Base-by-base conservation (phyloP, 2,888 invertebrate genomes). In the Chrysotoxum bicinctum region DNA sequence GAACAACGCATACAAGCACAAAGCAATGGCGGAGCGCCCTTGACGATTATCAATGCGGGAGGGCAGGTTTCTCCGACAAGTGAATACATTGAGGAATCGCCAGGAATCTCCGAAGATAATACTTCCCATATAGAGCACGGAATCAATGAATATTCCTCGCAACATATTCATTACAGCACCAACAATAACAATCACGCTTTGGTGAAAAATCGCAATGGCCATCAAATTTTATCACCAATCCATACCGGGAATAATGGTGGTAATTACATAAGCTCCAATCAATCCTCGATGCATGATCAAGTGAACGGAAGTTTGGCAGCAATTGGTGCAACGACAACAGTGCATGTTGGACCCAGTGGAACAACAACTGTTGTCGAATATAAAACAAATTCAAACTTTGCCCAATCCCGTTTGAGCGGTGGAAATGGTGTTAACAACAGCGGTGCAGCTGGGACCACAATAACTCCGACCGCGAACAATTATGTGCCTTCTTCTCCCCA, bases 71-170 rank as follows among this genome's bases (percentile, higher is more conserved):
- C 93, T 21, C 93, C 93, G 9, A 93, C 93, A 35, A 93, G 93
- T 88, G 94, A 94, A 89, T 93, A 92, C 88, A 91, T 93, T 40
- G 94, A 94, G 87, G 94, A 94, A 87, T 93, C 93, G 0, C 69
- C 76, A 26, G 93, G 92, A 66, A 89, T 92, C 48, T 92, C 93
- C 32, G 92, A 93, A 23, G 92, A 92, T 14, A 92, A 92, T 87
- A 73, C 76, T 32, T 92, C 91, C 9, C 76, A 68, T 40, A 40
- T 66, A n/a, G 77, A 77, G 10, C 77, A 78, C 14, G 54, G 54
- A 64, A 52, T 60, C n/a, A 81, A 52, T 75, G 81, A 80, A 30
- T 85, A 62, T 68, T 64, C 87, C 16, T 30, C 76, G 60, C 64
- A 75, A 23, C 60, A 77, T 35, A 75, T 60, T 21, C 79, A 83